Percentiles rank a stretch among this genome's conserved stretches.
These are phyloP conservation scores for Paralvinella palmiformis DNA, from an alignment of 1,140 invertebrate genomes.

Conservation along the genomic window DNA sequence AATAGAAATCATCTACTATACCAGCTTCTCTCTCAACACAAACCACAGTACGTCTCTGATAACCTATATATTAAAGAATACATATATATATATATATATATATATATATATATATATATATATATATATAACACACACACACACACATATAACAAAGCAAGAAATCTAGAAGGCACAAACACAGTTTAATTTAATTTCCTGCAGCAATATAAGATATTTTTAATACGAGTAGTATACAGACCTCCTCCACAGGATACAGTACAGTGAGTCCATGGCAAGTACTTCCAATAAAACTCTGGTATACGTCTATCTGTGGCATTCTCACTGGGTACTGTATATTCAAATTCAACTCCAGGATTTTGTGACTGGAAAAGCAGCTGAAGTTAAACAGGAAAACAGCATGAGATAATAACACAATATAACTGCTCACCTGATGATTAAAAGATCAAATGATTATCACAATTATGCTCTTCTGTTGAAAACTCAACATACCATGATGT, in stretches of 20 bases:
- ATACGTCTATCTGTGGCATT: slow-evolving; percentile 54
- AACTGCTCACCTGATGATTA: too few species aligned
- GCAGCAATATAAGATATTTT: too few species aligned
- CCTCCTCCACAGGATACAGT: slow-evolving; percentile 72
- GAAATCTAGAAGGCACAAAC: too few species aligned
- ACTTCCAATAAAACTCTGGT: slow-evolving; percentile 65
- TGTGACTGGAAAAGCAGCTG: slow-evolving; percentile 75
- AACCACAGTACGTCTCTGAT: slow-evolving; percentile 56
- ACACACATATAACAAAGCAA: too few species aligned
- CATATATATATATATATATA: too few species aligned
- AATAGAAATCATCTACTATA: slow-evolving; percentile 62
- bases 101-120: too few species aligned
- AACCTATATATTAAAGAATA: slow-evolving; percentile 37
- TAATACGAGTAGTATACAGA: slow-evolving; percentile 49
- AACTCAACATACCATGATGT: slow-evolving; percentile 69
- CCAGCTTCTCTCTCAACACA: slow-evolving; percentile 64
- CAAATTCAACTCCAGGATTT: slow-evolving; percentile 74
- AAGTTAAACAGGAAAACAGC: slow-evolving; percentile 33
- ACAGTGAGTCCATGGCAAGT: slow-evolving; percentile 72
- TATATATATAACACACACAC: too few species aligned
- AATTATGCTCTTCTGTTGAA: too few species aligned
- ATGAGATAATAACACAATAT: too few species aligned
- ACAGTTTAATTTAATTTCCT: too few species aligned
- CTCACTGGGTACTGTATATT: slow-evolving; percentile 70
- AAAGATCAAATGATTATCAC: too few species aligned